These are phyloP conservation scores for Entelurus aequoreus DNA, from an alignment of 2,113 vertebrate genomes.

Conservation along the genomic window DNA sequence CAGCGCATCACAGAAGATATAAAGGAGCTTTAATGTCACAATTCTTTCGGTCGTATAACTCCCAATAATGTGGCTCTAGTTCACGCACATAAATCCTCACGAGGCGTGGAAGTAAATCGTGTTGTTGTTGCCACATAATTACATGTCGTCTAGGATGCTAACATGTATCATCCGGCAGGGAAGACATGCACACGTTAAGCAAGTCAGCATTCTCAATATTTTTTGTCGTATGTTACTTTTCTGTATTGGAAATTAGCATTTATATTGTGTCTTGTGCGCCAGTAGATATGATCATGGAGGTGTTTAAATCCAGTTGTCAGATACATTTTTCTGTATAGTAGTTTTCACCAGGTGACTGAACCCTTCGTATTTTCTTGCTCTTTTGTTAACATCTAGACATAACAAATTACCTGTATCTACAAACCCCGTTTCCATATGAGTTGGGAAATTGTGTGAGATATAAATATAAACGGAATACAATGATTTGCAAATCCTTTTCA, in stretches of 20 bases:
- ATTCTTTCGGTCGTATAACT: slow-evolving; percentile 22
- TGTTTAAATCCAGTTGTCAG: not conserved
- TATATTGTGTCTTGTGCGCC: slow-evolving; percentile 49
- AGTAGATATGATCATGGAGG: slow-evolving; percentile 20
- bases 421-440: no score
- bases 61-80: slow-evolving; percentile 7
- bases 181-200: no score
- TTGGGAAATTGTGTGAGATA: no score
- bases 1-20: slow-evolving; percentile 18
- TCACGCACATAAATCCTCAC: slow-evolving; percentile 38
- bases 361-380: no score
- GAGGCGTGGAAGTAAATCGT: slow-evolving; percentile 7
- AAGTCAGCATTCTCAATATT: not conserved
- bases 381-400: no score
- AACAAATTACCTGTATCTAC: no score
- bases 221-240: slow-evolving; percentile 1
- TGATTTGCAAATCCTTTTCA: no score
- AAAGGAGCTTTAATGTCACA: slow-evolving; percentile 18
- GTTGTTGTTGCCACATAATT: slow-evolving; percentile 26
- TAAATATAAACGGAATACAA: no score
- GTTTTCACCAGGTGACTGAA: no score
- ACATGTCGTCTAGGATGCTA: slow-evolving; percentile 5
- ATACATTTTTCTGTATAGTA: no score
- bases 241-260: slow-evolving; percentile 58
- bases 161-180: slow-evolving; percentile 6